Evolutionary conservation across 2,113 vertebrate genomes (phyloP), one percentile per base, ranked within the genome.

Genomic region (Sorex araneus): DNA sequence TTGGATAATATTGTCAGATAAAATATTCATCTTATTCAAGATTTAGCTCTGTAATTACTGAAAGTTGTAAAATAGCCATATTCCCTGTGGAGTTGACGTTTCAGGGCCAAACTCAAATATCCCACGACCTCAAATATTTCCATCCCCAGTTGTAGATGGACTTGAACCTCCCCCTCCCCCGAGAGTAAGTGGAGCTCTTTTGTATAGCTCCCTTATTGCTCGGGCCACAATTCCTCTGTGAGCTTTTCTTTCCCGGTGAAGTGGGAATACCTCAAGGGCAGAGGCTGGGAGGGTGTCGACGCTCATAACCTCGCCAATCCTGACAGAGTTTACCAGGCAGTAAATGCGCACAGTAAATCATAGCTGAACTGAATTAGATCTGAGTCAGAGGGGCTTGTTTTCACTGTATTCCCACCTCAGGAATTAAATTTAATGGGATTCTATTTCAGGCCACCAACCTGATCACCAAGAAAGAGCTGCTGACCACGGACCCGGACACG

Each of bases 401-500:
- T 70, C 63, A 47, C 70, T 91, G 91, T 93, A 95, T 89, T 95
- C 91, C 92, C 83, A 92, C 78, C 36, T 89, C 73, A 95, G 77
- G 28, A 95, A 93, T 95, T 92, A 89, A 93, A 87, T 66, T 78
- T 80, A 93, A 36, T 96, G 96, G 96, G 87, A 95, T 95, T 98
- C 96, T 96, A 82, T 97, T 96, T 45, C 96, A 99, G 99, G 98
- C 99, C 57, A 98, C 98, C 90, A 99, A 99, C 95, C 91, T 99
- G 78, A 99, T 99, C 98, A 98, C 98, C 60, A 99, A 99, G 98
- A 99, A 99, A 96, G 99, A 99, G 97, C 98, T 99, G 84, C 97
- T 99, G 97, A 99, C 98, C 1, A 94, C 98, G 84, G 99, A 99
- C 87, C 99, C 99, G 0, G 99, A 99, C 98, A 99, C 99, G 0